Evolutionary conservation across 2,797 vertebrate genomes (phyloP), one percentile per base, ranked within the genome.

Genomic region (Crotalus adamanteus): DNA sequence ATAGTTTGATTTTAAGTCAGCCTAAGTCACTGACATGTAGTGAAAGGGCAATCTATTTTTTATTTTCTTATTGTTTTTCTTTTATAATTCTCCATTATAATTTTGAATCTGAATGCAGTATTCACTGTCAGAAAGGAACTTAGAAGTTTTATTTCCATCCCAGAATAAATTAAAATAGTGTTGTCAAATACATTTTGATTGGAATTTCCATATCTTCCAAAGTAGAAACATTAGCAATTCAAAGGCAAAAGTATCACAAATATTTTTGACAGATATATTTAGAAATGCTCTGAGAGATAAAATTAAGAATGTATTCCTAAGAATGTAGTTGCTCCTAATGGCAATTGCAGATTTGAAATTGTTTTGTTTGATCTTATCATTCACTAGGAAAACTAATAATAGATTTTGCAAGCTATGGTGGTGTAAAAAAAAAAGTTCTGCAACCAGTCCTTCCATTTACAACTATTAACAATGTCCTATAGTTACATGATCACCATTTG

Each of bases 101-200:
- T 51, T 51, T 51, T 51, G 51, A 51, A 51, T 51, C 51, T 51
- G 7, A 51, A 51, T 51, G 86, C 42, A 95, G 60, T 96, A 92
- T 96, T 96, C 94, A 95, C 31, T 94, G 83, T 96, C 73, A 53
- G 13, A 95, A 86, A 92, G 60, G 60, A 87, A 53, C 93, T 96
- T 92, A 94, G 91, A 97, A 97, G 95, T 96, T 89, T 93, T 95
- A 96, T 97, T 97, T 97, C 87, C 92, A 94, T 97, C 96, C 96
- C 69, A 90, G 94, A 96, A 95, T 96, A 96, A 96, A 97, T 97
- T 94, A 96, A 95, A 97, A 94, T 96, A 96, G 96, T 95, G 95
- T 94, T 96, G 61, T 95, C 94, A 94, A 90, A 96, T 95, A 94
- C 95, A 56, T 37, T 88, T 95, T 96, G 73, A 91, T 51, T 91